phyloP scores from a whole-genome alignment of 1,140 invertebrate species.

The Anadara kagoshimensis region DNA sequence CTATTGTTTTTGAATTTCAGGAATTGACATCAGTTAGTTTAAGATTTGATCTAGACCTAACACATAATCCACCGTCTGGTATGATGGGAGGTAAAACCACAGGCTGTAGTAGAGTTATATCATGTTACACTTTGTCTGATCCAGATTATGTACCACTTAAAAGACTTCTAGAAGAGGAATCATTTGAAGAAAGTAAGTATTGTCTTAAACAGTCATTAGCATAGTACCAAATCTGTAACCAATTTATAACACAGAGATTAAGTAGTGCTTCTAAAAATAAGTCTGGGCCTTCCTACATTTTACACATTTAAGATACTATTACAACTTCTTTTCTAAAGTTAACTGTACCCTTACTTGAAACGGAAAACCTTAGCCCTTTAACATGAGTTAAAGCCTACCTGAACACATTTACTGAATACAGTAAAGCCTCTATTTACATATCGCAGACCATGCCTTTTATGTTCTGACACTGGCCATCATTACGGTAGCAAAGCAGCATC shows the following conservation, averaged over 20 bases:
- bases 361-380: no score
- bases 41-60: conserved; percentile 69
- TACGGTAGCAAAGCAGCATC: no score
- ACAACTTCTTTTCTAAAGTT: background rate
- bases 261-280: no score
- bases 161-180: conserved; percentile 49
- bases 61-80: conserved; percentile 46
- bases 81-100: conserved; percentile 20
- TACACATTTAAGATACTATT: background rate
- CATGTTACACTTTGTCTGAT: conserved; percentile 55
- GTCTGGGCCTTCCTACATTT: background rate
- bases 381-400: no score
- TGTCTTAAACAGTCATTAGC: no score
- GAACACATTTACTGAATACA: no score
- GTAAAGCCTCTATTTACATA: no score
- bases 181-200: conserved; percentile 58
- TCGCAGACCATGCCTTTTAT: no score
- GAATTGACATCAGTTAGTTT: conserved; percentile 63
- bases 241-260: no score
- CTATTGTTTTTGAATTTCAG: conserved; percentile 7
- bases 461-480: no score
- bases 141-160: conserved; percentile 50
- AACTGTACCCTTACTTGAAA: no score
- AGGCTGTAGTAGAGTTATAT: conserved; percentile 55
- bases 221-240: no score